Base-by-base conservation (phyloP, 2,797 vertebrate species). In the Todus mexicanus region DNA sequence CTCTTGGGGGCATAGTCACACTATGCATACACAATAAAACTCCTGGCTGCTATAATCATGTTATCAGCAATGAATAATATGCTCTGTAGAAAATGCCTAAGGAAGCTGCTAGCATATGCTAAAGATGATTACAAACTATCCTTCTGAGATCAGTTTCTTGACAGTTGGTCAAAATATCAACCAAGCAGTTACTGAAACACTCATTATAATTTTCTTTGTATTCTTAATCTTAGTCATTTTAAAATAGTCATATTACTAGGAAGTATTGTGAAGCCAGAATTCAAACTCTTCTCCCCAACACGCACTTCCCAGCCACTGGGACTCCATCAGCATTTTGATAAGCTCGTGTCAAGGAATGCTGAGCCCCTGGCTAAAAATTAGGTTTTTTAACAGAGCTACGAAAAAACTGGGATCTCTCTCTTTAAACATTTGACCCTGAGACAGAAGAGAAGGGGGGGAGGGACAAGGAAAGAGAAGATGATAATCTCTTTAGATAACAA, bases 401-500 rank as follows among this genome's bases (percentile, higher is more conserved):
- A 27, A 77, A 90, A 92, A 83, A 65, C 3, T n/a, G 70, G 9
- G 11, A 48, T 71, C 54, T 83, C 54, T 90, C 42, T 61, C 86
- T 96, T 96, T 94, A 92, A 94, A 63, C 1, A 0, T 47, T 87
- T 96, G 84, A 89, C 90, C 89, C 78, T 56, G 76, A 91, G 65
- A 69, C n/a, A 71, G 42, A 72, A 68, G 33, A 70, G 37, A 7
- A 42, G 45, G 26, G 15, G 35, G 35, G 11, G 37, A 76, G 54
- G 61, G 40, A 78, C 54, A 60, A 64, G 37, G 60, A 71, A 65
- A 65, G 51, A 84, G 64, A 76, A 86, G 63, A 76, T 9, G 26
- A 60, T 91, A 94, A 96, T 95, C 37, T 0, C 76, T 91, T 91
- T 95, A 94, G 89, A 45, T 93, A 95, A 94, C 54, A 82, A 64